Percentiles rank a stretch among this genome's conserved stretches.
phyloP scores from a whole-genome alignment of 1,140 invertebrate species.

The Plectrocnemia conspersa region DNA sequence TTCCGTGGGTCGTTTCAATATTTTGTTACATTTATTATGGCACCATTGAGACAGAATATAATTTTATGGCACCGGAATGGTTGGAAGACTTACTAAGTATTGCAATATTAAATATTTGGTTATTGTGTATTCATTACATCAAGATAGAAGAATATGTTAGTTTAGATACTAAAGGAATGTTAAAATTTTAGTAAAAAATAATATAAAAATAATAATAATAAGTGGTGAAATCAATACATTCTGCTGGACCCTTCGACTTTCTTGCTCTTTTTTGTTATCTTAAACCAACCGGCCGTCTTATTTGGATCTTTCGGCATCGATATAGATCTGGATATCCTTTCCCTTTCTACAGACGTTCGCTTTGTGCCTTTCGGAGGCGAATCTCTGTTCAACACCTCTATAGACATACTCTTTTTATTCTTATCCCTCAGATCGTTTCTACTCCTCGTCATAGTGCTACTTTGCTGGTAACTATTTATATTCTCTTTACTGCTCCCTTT shows the following conservation, averaged over 20 bases:
- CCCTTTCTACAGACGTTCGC: slow-evolving; percentile 43
- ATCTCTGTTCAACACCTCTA: slow-evolving; percentile 54
- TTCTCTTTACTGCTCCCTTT: slow-evolving; percentile 49
- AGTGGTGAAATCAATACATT: slow-evolving; percentile 38
- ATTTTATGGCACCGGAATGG: no score
- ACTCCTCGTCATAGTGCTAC: slow-evolving; percentile 47
- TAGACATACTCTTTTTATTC: slow-evolving; percentile 55
- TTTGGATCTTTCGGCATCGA: slow-evolving; percentile 65
- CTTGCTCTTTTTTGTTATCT: slow-evolving; percentile 57
- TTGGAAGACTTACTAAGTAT: no score
- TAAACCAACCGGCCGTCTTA: slow-evolving; percentile 69
- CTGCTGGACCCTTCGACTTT: slow-evolving; percentile 50
- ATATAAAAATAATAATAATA: background rate
- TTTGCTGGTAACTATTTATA: slow-evolving; percentile 42
- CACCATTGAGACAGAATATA: no score
- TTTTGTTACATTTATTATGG: no score
- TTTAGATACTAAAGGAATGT: no score
- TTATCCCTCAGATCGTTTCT: slow-evolving; percentile 41
- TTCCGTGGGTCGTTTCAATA: no score
- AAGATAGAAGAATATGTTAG: no score
- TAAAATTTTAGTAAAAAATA: no score
- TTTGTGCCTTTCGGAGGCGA: slow-evolving; percentile 46
- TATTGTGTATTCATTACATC: no score
- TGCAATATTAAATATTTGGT: no score
- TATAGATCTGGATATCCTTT: slow-evolving; percentile 55